Percentiles rank a stretch among this genome's conserved stretches.
These are phyloP conservation scores for Drosophila incognita DNA, from an alignment of 2,888 invertebrate species.

Conservation along the genomic window DNA sequence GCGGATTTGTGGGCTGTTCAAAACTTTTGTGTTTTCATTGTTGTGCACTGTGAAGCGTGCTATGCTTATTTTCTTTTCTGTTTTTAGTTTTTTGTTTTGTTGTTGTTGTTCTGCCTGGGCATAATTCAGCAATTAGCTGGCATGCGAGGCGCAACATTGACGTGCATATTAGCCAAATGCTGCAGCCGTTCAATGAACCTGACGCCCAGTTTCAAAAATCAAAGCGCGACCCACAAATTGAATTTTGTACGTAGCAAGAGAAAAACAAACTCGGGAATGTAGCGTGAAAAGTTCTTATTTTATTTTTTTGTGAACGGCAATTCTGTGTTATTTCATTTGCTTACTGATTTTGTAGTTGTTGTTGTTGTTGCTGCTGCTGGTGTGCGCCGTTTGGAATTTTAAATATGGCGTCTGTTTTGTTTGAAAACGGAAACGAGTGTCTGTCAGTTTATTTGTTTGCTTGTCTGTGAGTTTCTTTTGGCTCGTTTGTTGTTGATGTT, in stretches of 20 bases:
- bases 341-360: slow-evolving; percentile 44
- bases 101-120: slow-evolving; percentile 20
- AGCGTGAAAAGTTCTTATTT: slow-evolving; percentile 53
- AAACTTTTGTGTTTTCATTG: slow-evolving; percentile 33
- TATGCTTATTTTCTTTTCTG: slow-evolving; percentile 15
- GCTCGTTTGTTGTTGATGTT: slow-evolving; percentile 38
- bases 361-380: slow-evolving; percentile 29
- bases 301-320: slow-evolving; percentile 42
- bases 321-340: slow-evolving; percentile 71
- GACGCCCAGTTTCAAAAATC: slow-evolving; percentile 50
- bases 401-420: slow-evolving; percentile 82
- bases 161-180: slow-evolving; percentile 37
- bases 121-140: slow-evolving; percentile 71
- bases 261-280: slow-evolving; percentile 47
- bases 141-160: slow-evolving; percentile 47
- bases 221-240: slow-evolving; percentile 50
- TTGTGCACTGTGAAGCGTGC: slow-evolving; percentile 48
- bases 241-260: slow-evolving; percentile 39
- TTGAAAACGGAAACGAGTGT: slow-evolving; percentile 80
- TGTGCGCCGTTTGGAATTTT: slow-evolving; percentile 75
- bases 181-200: slow-evolving; percentile 55
- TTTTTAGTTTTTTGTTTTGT: slow-evolving; percentile 1
- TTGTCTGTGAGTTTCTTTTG: slow-evolving; percentile 51
- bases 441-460: slow-evolving; percentile 79
- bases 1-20: slow-evolving; percentile 15